Evolutionary conservation across 2,797 vertebrate genomes (phyloP).

Genomic region (Galagoides demidoff): DNA sequence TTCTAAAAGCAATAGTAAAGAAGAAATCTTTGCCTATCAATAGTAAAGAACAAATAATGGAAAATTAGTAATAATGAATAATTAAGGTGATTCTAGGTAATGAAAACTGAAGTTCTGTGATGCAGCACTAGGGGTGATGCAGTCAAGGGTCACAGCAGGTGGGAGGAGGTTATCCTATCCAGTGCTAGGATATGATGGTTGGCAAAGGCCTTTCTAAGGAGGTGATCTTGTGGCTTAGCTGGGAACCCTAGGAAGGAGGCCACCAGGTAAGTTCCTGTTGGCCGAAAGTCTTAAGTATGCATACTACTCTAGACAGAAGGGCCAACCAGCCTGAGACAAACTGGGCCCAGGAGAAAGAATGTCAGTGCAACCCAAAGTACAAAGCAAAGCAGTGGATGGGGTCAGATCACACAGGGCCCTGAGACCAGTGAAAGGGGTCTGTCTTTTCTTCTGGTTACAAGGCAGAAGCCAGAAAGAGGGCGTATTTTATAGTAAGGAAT

Average conservation of each 20-base stretch:
- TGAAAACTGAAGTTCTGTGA: not conserved
- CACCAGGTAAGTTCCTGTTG: not conserved
- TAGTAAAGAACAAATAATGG: not conserved
- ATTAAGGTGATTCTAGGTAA: not conserved
- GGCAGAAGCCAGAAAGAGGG: not conserved
- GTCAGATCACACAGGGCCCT: not conserved
- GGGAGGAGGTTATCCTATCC: not conserved
- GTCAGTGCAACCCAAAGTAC: not conserved
- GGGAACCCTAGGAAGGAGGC: not conserved
- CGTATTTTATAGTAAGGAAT: not conserved
- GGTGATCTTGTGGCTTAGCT: not conserved
- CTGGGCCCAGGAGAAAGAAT: not conserved
- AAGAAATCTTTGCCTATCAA: not conserved
- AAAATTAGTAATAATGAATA: not conserved
- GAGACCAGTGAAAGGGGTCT: not conserved
- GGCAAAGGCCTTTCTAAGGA: not conserved
- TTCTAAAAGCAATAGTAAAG: constrained; percentile 5
- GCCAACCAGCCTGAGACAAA: not conserved
- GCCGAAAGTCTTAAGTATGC: not conserved
- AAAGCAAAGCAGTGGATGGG: not conserved
- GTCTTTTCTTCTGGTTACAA: not conserved
- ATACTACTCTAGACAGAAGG: not conserved
- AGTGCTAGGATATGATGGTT: not conserved
- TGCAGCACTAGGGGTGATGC: not conserved
- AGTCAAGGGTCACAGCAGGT: not conserved